Evolutionary conservation across 2,113 vertebrate genomes (phyloP).

Genomic region (Furnarius figulus): DNA sequence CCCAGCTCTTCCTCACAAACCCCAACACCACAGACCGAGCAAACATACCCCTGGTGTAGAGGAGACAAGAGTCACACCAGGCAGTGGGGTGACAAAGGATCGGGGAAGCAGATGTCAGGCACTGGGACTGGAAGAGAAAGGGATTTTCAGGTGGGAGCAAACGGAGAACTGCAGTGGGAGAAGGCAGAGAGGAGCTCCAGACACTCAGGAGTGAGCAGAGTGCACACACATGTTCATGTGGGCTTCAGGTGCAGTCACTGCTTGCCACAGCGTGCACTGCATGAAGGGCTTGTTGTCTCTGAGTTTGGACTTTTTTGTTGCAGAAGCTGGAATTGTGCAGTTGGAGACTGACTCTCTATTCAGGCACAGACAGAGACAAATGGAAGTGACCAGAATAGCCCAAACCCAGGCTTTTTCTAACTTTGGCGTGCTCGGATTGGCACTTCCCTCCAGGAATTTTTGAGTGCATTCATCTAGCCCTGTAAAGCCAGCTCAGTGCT

Average conservation of each 20-base stretch:
- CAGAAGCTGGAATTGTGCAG: background rate
- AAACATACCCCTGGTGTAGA: background rate
- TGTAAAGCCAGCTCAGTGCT: background rate
- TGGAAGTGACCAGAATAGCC: constrained; percentile 52
- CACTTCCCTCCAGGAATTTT: background rate
- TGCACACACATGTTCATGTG: fast-evolving
- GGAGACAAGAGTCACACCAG: background rate
- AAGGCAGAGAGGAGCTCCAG: background rate
- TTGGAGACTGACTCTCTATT: background rate
- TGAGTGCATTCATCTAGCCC: background rate
- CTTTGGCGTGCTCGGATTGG: background rate
- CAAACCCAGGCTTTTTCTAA: constrained; percentile 24
- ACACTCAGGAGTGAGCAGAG: background rate
- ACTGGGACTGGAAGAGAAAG: background rate
- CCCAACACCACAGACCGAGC: background rate
- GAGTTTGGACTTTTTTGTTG: background rate
- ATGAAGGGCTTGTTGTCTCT: background rate
- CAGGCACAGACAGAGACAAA: constrained; percentile 31
- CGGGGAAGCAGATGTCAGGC: background rate
- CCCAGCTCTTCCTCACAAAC: background rate
- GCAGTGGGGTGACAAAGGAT: background rate
- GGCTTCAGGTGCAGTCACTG: background rate
- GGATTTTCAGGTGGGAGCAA: background rate
- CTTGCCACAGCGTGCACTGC: background rate
- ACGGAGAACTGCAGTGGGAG: background rate